Percentiles rank a stretch among this genome's conserved stretches.
Evolutionary conservation across 2,797 vertebrate genomes (phyloP).

Genomic region (Cirrhinus mrigala): DNA sequence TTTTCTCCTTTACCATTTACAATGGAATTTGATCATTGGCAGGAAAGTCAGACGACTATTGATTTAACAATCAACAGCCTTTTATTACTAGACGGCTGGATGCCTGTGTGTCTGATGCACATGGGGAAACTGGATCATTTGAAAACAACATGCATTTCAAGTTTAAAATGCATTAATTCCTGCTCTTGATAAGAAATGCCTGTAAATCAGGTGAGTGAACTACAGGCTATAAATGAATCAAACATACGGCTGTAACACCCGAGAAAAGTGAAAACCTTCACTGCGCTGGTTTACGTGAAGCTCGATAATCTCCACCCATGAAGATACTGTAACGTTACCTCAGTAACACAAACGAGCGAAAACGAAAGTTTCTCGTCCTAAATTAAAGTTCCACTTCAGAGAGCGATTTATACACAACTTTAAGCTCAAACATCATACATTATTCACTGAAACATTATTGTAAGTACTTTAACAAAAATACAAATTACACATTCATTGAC

Average conservation of each 20-base stretch:
- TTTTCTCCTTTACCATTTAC: conserved; percentile 20
- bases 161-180: conserved; percentile 36
- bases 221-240: conserved; percentile 4
- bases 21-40: conserved; percentile 31
- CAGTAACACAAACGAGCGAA: neutral
- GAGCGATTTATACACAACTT: neutral
- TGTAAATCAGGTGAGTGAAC: neutral
- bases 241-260: neutral
- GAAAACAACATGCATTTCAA: conserved; percentile 39
- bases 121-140: conserved; percentile 28
- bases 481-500: neutral
- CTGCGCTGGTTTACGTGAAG: neutral
- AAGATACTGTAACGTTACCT: neutral
- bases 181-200: conserved; percentile 16
- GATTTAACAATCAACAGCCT: conserved; percentile 51
- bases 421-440: neutral
- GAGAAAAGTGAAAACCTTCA: neutral
- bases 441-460: too few species aligned
- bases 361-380: neutral
- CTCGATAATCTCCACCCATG: neutral
- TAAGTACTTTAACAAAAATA: neutral
- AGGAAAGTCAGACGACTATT: conserved; percentile 47
- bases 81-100: conserved; percentile 49
- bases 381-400: neutral
- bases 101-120: conserved; percentile 26